These are phyloP conservation scores for Drosophila stalkeri DNA, from an alignment of 2,888 invertebrate species.

Conservation along the genomic window DNA sequence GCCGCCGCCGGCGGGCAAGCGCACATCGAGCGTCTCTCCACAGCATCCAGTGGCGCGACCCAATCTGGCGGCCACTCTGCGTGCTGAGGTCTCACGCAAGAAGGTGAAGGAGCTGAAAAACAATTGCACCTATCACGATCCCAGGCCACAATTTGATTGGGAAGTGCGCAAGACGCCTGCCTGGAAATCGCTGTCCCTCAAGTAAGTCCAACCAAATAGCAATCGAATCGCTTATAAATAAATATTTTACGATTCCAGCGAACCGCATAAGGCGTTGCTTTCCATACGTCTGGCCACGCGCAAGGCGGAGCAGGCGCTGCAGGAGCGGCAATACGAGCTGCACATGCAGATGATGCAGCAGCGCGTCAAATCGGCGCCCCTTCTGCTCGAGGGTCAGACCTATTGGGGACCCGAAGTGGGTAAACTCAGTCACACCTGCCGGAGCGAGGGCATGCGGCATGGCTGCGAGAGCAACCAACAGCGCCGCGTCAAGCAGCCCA, in stretches of 20 bases:
- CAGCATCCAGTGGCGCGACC: conserved; percentile 84
- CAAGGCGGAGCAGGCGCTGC: conserved; percentile 83
- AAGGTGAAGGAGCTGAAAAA: conserved; percentile 81
- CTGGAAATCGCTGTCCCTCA: conserved; percentile 83
- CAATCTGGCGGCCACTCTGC: conserved; percentile 84
- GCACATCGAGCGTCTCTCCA: conserved; percentile 70
- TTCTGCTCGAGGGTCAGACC: conserved; percentile 83
- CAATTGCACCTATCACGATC: conserved; percentile 78
- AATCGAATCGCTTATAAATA: background rate
- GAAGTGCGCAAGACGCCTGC: conserved; percentile 85
- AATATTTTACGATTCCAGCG: conserved; percentile 61
- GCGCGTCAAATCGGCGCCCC: conserved; percentile 84
- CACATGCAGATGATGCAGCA: conserved; percentile 85
- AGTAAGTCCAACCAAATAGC: conserved; percentile 62
- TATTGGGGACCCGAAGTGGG: conserved; percentile 83
- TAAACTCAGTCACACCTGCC: conserved; percentile 82
- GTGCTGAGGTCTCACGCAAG: conserved; percentile 82
- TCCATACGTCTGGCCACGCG: conserved; percentile 83
- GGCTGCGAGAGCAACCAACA: conserved; percentile 71
- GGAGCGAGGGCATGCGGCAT: conserved; percentile 76
- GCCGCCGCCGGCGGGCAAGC: conserved; percentile 33
- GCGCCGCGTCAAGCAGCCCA: conserved; percentile 47
- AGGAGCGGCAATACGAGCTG: conserved; percentile 83
- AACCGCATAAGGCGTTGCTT: conserved; percentile 83
- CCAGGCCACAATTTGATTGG: conserved; percentile 82